Percentiles rank a stretch among this genome's conserved stretches.
These are phyloP conservation scores for Cydia fagiglandana DNA, from an alignment of 1,140 invertebrate species.

Conservation along the genomic window DNA sequence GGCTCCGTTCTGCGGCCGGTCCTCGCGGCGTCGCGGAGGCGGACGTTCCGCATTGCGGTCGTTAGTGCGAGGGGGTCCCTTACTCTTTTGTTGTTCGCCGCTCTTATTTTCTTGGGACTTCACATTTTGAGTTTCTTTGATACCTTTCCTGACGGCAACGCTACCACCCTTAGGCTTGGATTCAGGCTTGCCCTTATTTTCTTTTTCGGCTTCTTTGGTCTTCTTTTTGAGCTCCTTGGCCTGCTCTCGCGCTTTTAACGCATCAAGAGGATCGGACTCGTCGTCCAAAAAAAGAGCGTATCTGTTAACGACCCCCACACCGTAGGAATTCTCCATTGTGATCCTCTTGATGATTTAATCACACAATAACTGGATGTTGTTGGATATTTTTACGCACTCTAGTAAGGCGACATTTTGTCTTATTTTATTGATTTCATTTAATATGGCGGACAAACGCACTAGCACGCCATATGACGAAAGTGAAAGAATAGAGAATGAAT, in stretches of 20 bases:
- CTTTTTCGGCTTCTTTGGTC: conserved; percentile 90
- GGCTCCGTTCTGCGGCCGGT: conserved; percentile 69
- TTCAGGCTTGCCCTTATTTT: conserved; percentile 88
- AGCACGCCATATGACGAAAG: conserved; percentile 79
- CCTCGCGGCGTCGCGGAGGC: conserved; percentile 68
- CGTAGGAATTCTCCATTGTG: conserved; percentile 95
- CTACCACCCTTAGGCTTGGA: conserved; percentile 78
- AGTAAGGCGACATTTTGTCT: conserved; percentile 78
- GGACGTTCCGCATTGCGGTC: conserved; percentile 69
- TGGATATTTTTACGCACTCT: conserved; percentile 76
- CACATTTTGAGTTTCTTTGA: conserved; percentile 85
- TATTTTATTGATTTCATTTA: conserved; percentile 80
- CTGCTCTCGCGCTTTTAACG: conserved; percentile 88
- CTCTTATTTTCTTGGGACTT: conserved; percentile 83
- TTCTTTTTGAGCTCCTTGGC: conserved; percentile 91
- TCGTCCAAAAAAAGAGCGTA: conserved; percentile 95
- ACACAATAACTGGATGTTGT: conserved; percentile 78
- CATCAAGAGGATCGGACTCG: conserved; percentile 92
- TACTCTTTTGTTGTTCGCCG: conserved; percentile 81
- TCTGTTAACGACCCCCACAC: conserved; percentile 94
- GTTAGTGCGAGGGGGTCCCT: conserved; percentile 62
- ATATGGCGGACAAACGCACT: conserved; percentile 78
- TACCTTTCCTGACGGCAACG: conserved; percentile 80
- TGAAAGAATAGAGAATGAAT: conserved; percentile 71
- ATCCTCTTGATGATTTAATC: conserved; percentile 77